phyloP scores from a whole-genome alignment of 1,140 invertebrate species.

The Conopomorpha cramerella region DNA sequence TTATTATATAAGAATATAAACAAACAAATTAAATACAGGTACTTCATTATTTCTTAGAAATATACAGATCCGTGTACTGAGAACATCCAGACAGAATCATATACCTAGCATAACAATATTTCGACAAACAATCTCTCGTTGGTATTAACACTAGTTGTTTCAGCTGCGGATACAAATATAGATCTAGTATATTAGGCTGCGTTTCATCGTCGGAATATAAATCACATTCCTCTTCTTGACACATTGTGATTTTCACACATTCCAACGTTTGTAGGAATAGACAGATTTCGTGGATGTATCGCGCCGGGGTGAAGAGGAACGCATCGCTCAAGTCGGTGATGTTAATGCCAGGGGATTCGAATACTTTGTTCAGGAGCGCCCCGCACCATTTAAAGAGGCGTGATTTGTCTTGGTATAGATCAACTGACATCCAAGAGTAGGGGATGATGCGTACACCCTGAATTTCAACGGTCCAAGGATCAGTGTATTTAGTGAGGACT shows the following conservation, averaged over 20 bases:
- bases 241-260: conserved; percentile 23
- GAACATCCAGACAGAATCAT: too few species aligned
- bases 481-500: conserved; percentile 20
- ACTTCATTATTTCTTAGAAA: too few species aligned
- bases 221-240: too few species aligned
- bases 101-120: too few species aligned
- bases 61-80: too few species aligned
- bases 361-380: conserved; percentile 35
- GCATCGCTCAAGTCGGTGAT: conserved; percentile 19
- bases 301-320: conserved; percentile 23
- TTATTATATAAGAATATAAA: conserved; percentile 22
- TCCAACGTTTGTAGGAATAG: conserved; percentile 22
- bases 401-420: conserved; percentile 16
- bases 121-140: conserved; percentile 23
- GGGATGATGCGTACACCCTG: conserved; percentile 18
- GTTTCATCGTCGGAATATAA: conserved; percentile 30
- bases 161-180: conserved; percentile 20
- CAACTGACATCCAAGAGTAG: conserved; percentile 27
- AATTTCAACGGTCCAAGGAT: conserved; percentile 18
- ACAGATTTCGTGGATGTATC: conserved; percentile 33
- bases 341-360: conserved; percentile 31
- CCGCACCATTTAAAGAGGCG: conserved; percentile 36
- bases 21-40: too few species aligned
- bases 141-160: conserved; percentile 24
- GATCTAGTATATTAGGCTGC: conserved; percentile 16